Percentiles rank a stretch among this genome's conserved stretches.
Evolutionary conservation across 2,888 invertebrate species (phyloP).

Genomic region (Tachina grossa): DNA sequence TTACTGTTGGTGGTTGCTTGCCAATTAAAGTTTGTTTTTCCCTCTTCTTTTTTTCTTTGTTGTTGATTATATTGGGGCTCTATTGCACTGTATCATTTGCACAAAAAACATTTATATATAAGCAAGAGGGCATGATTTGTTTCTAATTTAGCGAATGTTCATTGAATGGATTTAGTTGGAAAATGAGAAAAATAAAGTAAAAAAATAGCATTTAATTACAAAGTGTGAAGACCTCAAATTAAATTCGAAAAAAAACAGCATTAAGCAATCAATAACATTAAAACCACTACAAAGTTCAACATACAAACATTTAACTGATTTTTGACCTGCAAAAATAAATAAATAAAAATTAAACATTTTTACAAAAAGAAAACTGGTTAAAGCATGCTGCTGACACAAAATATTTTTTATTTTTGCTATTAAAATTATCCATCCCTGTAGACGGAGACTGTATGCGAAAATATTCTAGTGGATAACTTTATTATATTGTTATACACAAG

Average conservation of each 20-base stretch:
- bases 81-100: background rate
- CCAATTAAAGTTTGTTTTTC: slow-evolving; percentile 62
- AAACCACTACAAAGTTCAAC: slow-evolving; percentile 67
- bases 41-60: background rate
- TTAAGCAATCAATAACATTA: slow-evolving; percentile 58
- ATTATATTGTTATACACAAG: slow-evolving; percentile 17
- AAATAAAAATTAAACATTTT: slow-evolving; percentile 14
- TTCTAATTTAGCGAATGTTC: slow-evolving; percentile 65
- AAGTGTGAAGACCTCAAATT: slow-evolving; percentile 70
- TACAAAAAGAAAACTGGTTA: background rate
- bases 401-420: background rate
- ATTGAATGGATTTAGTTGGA: slow-evolving; percentile 43
- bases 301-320: slow-evolving; percentile 56
- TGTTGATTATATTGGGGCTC: slow-evolving; percentile 32
- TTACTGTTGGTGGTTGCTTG: slow-evolving; percentile 61
- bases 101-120: slow-evolving; percentile 3
- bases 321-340: slow-evolving; percentile 9
- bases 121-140: slow-evolving; percentile 53
- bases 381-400: slow-evolving; percentile 9
- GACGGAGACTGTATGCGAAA: background rate
- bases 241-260: slow-evolving; percentile 31
- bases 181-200: slow-evolving; percentile 1
- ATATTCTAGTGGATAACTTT: slow-evolving; percentile 32
- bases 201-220: slow-evolving; percentile 64
- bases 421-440: slow-evolving; percentile 7